Percentiles rank a stretch among this genome's conserved stretches.
phyloP scores from a whole-genome alignment of 2,113 vertebrate genomes.

The Electrona antarctica region DNA sequence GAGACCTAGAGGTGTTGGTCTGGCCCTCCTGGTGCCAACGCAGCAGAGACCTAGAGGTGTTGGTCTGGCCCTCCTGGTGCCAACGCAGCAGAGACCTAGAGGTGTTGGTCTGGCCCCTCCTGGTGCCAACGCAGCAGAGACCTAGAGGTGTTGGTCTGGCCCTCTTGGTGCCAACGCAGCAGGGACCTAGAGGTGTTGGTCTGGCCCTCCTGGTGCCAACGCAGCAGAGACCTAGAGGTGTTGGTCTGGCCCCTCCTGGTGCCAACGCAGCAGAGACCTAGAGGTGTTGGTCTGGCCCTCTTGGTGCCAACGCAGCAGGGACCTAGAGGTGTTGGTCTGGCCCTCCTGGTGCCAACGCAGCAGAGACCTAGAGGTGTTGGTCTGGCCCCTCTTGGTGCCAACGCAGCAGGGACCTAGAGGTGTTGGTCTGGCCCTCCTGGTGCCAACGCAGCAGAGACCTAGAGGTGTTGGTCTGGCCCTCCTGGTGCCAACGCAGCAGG shows the following conservation, averaged over 20 bases:
- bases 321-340: too few relatives aligned
- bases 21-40: too few relatives aligned
- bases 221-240: constrained; percentile 69
- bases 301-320: constrained; percentile 94
- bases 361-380: too few relatives aligned
- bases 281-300: constrained; percentile 89
- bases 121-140: constrained; percentile 92
- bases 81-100: constrained; percentile 84
- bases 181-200: constrained; percentile 60
- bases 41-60: too few relatives aligned
- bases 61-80: constrained; percentile 92
- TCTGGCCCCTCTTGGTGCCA: too few relatives aligned
- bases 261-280: constrained; percentile 92
- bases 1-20: constrained; percentile 40
- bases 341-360: too few relatives aligned
- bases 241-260: constrained; percentile 94
- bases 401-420: constrained; percentile 55
- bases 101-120: constrained; percentile 84
- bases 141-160: constrained; percentile 89
- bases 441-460: constrained; percentile 88
- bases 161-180: constrained; percentile 94
- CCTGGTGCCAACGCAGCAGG: too few relatives aligned
- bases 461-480: too few relatives aligned
- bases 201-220: too few relatives aligned
- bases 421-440: constrained; percentile 93